Base-by-base conservation (phyloP, 2,113 vertebrate species). In the Oreochromis spilurus region DNA sequence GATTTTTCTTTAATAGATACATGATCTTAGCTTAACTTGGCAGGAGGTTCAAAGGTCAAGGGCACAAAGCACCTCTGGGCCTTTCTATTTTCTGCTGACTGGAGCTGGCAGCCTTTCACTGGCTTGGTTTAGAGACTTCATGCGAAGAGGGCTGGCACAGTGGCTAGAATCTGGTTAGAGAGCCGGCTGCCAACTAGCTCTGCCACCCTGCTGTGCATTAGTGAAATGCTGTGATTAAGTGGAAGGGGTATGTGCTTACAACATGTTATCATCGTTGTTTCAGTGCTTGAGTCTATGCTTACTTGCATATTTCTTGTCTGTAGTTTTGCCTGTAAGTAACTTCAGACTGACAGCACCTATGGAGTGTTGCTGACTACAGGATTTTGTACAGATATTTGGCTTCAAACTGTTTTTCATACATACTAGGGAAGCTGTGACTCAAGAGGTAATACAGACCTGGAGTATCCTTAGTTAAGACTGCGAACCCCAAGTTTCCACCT, bases 221-320 rank as follows among this genome's bases (percentile, higher is more conserved):
- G 80, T 67, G 87, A 87, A 91, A 84, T 31, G 81, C 81, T 90
- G 57, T 82, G 57, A 91, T 93, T 87, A 86, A 94, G 75, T 4
- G 21, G 83, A 92, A 88, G 45, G 55, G 83, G 81, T 89, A 60
- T 90, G 83, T 19, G 84, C 60, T 84, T 83, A 86, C 81, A 92
- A 81, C 82, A 77, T 91, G 78, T 87, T 86, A 45, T 70, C 92
- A 85, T 85, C 48, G 79, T 87, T 88, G 81, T 88, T 79, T 82
- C 36, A 55, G 82, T 79, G 72, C 55, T 57, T 34, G 60, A 87
- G 52, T 50, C 21, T 45, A 50, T 85, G 65, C 26, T 26, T 38
- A 52, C 86, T 81, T 83, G 78, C 53, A 52, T 60, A 83, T 87
- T 88, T 84, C 24, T 55, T 87, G 53, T 82, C 83, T 40, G 34